Evolutionary conservation across 2,797 vertebrate genomes (phyloP), one percentile per base, ranked within the genome.

Genomic region (Anableps anableps): DNA sequence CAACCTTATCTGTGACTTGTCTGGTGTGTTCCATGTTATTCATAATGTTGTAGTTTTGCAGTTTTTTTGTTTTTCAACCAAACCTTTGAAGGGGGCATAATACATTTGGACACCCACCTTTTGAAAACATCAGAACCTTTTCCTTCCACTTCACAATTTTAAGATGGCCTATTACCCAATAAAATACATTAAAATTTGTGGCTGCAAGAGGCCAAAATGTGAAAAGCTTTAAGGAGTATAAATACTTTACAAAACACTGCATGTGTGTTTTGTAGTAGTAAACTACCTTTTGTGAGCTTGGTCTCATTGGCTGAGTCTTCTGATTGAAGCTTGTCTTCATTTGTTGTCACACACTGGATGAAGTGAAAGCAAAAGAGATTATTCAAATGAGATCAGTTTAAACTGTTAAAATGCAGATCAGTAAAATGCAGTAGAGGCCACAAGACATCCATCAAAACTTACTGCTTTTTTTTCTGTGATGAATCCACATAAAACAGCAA

Each of bases 281-380:
- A 14, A 85, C 72, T 93, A 99, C 98, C 97, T 99, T 99, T 99
- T 79, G 96, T 93, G 76, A 98, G 88, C 92, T 96, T 98, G 72
- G 96, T 96, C 2, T 96, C 96, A 19, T 89, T 87, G 41, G n/a
- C n/a, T 6, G 88, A 83, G 14, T 89, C 73, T 74, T 95, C 95
- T 9, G 88, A 89, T 17, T 95, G 85, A 80, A 86, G 83, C 31
- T 84, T 71, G 11, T 58, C 82, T 62, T 74, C 84, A 3, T 75
- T 31, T 72, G 83, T 43, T 19, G 77, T 5, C 21, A 31, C 88
- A 31, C 23, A 85, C 94, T 95, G 66, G 60, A 88, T 60, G 64
- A 80, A 68, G 31, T 23, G 34, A 47, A 51, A 73, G 41, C 11
- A 45, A 71, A 9, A 74, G 17, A 31, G 36, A 11, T 0, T 64